Evolutionary conservation across 2,888 invertebrate species (phyloP), one percentile per base, ranked within the genome.

Genomic region (Cynaeus angustus): DNA sequence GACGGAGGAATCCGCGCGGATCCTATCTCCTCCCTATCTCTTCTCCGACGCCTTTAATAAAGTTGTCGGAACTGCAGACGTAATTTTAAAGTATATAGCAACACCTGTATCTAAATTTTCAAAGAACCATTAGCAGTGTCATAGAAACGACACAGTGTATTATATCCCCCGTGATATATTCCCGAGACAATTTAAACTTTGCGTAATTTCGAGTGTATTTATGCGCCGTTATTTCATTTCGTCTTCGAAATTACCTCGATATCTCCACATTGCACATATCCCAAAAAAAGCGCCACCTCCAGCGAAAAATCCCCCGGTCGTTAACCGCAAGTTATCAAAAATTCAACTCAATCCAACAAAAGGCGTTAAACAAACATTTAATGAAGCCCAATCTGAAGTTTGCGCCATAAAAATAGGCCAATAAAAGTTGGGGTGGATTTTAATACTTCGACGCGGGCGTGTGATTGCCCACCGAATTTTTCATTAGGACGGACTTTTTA

Each of bases 341-440:
- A 80, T 80, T 80, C 80, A 79, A 80, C 77, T 79, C 79, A 80
- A 80, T 80, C 79, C 77, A 79, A 80, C 80, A 80, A 80, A 79
- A 79, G 79, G 78, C 78, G 79, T 80, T 80, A 80, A 80, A 77
- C 78, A 76, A 77, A 75, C 78, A 77, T 76, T 79, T 78, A 78
- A 79, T 78, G 78, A 75, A 72, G 61, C 62, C 77, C 80, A 81
- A 80, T 81, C 80, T 78, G 78, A 79, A 78, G 74, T 77, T 79
- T 78, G 66, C 72, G 68, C 66, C 75, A 72, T 79, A 79, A 75
- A 77, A 76, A 76, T 75, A 72, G 72, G 62, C 73, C 75, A 76
- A 78, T 77, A 75, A 76, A 76, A 75, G 76, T 76, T 72, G 76
- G 75, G 72, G 73, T 21, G 65, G 74, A 74, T 75, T 77, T 77